These are phyloP conservation scores for Pollenia amentaria DNA, from an alignment of 2,888 invertebrate species.

Conservation along the genomic window DNA sequence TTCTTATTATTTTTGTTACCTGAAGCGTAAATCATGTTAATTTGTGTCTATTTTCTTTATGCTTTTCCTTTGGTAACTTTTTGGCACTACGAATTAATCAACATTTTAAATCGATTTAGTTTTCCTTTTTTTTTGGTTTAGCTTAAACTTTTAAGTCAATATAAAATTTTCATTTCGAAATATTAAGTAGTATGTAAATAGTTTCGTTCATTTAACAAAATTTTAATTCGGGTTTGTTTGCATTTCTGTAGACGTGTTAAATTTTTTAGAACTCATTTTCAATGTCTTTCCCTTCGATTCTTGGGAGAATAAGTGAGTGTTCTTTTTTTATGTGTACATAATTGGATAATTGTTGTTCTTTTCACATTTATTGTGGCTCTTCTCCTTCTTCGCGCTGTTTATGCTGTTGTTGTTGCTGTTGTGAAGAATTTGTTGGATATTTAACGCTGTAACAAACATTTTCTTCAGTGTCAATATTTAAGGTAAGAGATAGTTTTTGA, in stretches of 20 bases:
- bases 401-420: conserved; percentile 12
- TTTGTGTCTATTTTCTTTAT: conserved; percentile 6
- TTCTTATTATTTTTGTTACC: conserved; percentile 8
- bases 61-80: background rate
- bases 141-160: conserved; percentile 1
- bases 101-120: conserved; percentile 11
- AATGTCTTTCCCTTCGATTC: conserved; percentile 15
- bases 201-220: conserved; percentile 27
- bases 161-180: background rate
- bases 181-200: background rate
- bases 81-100: conserved; percentile 14
- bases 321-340: background rate
- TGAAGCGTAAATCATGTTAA: conserved; percentile 21
- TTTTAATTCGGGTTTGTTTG: conserved; percentile 22
- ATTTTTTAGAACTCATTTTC: conserved; percentile 15
- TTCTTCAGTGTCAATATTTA: conserved; percentile 19
- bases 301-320: conserved; percentile 8
- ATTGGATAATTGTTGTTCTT: conserved; percentile 23
- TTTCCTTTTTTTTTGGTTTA: background rate
- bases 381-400: background rate
- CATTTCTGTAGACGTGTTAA: conserved; percentile 55
- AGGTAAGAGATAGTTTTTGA: conserved; percentile 45
- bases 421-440: conserved; percentile 47
- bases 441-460: background rate
- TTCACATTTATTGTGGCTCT: background rate